A percentile compares a stretch with the other conserved stretches of the same genome.
These are phyloP conservation scores for Urocyon cinereoargenteus DNA, from an alignment of 2,797 vertebrate species.

Conservation along the genomic window DNA sequence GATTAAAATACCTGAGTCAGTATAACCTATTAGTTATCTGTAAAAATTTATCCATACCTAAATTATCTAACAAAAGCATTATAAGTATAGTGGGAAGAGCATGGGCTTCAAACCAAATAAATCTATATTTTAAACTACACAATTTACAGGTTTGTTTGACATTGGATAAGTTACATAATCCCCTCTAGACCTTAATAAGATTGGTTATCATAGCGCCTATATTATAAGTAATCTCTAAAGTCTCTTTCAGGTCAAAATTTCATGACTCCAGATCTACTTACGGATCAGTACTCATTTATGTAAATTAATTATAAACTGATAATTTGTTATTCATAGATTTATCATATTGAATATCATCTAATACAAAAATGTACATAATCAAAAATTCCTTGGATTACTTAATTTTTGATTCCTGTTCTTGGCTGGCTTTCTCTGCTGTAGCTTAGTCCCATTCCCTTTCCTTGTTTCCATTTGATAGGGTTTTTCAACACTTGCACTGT, in stretches of 20 bases:
- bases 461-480: neutral
- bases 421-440: neutral
- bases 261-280: neutral
- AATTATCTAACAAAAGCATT: neutral
- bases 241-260: neutral
- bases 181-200: neutral
- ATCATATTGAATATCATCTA: neutral
- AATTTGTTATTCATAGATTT: neutral
- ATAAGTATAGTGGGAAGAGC: neutral
- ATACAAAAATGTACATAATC: neutral
- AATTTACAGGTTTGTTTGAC: neutral
- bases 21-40: neutral
- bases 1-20: neutral
- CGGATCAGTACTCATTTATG: neutral
- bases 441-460: neutral
- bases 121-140: conserved; percentile 40
- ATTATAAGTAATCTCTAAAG: neutral
- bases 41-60: conserved; percentile 6
- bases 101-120: neutral
- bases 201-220: neutral
- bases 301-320: neutral
- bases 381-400: conserved; percentile 4
- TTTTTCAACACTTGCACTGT: neutral
- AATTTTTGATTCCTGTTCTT: neutral
- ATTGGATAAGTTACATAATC: neutral